These are phyloP conservation scores for Globodera ellingtonae DNA, from an alignment of 1,140 invertebrate species.

Conservation along the genomic window DNA sequence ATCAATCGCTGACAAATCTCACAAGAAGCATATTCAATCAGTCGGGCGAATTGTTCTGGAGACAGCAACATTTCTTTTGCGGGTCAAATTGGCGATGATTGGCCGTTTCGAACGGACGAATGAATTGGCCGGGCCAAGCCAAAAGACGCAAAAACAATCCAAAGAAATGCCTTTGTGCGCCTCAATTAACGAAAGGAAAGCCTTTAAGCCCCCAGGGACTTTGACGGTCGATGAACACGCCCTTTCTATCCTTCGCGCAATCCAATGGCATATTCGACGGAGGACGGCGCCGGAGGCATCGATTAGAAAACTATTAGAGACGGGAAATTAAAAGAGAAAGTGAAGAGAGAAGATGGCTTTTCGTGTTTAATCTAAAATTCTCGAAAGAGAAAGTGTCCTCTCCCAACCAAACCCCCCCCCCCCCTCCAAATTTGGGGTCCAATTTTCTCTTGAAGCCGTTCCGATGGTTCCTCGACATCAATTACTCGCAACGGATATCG, in stretches of 20 bases:
- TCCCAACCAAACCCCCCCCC: no score
- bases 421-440: no score
- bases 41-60: slow-evolving; percentile 61
- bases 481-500: not conserved
- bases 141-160: no score
- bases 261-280: not conserved
- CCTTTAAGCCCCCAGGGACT: not conserved
- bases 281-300: not conserved
- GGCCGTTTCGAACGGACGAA: no score
- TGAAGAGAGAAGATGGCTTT: not conserved
- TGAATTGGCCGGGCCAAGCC: no score
- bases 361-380: no score
- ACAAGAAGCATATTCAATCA: slow-evolving; percentile 64
- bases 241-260: not conserved
- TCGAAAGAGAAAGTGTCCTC: not conserved
- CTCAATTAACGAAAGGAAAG: not conserved
- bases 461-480: no score
- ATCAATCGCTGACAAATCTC: slow-evolving; percentile 44
- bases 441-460: no score
- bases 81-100: no score
- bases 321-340: not conserved
- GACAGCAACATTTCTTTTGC: slow-evolving; percentile 54
- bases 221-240: slow-evolving; percentile 12
- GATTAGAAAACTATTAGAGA: not conserved
- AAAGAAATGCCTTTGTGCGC: no score